Conservation (phyloP, 2,113 vertebrate species). For the Hemicordylus capensis region DNA sequence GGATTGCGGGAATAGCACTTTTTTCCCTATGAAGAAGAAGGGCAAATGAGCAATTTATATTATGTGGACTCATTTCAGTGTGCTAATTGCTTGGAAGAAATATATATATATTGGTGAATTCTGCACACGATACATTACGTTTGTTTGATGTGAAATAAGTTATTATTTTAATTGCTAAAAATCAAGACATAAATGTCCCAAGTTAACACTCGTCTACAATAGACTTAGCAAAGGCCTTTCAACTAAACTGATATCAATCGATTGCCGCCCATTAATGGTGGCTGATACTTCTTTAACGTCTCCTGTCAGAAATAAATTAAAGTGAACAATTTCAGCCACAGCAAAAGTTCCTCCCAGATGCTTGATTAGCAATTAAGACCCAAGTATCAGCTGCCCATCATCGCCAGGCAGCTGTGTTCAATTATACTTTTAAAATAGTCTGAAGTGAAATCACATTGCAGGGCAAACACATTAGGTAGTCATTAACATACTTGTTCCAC, state of each 20-base stretch:
- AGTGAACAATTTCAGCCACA: slow-evolving; percentile 33
- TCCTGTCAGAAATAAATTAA: slow-evolving; percentile 9
- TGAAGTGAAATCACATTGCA: slow-evolving; percentile 48
- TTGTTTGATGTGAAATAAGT: background rate
- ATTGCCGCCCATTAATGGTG: background rate
- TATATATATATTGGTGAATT: too few relatives aligned
- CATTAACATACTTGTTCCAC: slow-evolving; percentile 52
- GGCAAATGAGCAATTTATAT: accelerated
- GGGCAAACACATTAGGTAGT: slow-evolving; percentile 62
- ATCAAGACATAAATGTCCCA: background rate
- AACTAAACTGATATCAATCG: slow-evolving; percentile 6
- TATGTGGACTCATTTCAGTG: background rate
- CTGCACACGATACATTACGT: background rate
- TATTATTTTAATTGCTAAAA: background rate
- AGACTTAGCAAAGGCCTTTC: background rate
- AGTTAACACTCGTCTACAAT: background rate
- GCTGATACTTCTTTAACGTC: slow-evolving; percentile 7
- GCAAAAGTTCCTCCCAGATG: background rate
- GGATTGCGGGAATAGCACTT: background rate
- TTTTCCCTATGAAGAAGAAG: accelerated
- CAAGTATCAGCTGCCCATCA: slow-evolving; percentile 47
- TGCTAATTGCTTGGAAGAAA: background rate
- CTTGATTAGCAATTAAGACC: background rate
- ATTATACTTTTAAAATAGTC: slow-evolving; percentile 50
- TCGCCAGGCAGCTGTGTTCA: slow-evolving; percentile 52